Evolutionary conservation across 2,113 vertebrate genomes (phyloP).

Genomic region (Danio rerio): GRCz12tu NC_133187.1:27388001-27388500

Average conservation of each 20-base stretch:
- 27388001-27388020: conserved; percentile 34
- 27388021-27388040: conserved; percentile 27
- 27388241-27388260: conserved; percentile 65
- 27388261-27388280: conserved; percentile 66
- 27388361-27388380: conserved; percentile 15
- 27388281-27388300: conserved; percentile 65
- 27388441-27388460: background rate
- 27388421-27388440: conserved; percentile 27
- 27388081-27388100: background rate
- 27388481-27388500: background rate
- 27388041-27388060: conserved; percentile 1
- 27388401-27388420: conserved; percentile 17
- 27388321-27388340: conserved; percentile 57
- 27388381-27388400: conserved; percentile 27
- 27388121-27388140: conserved; percentile 22
- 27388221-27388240: conserved; percentile 60
- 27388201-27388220: conserved; percentile 57
- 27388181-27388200: conserved; percentile 33
- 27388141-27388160: background rate
- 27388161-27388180: conserved; percentile 41
- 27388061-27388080: background rate
- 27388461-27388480: background rate
- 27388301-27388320: conserved; percentile 61
- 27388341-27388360: conserved; percentile 51
- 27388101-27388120: background rate